Evolutionary conservation across 2,113 vertebrate genomes (phyloP), one percentile per base, ranked within the genome.

Genomic region (Empidonax traillii): DNA sequence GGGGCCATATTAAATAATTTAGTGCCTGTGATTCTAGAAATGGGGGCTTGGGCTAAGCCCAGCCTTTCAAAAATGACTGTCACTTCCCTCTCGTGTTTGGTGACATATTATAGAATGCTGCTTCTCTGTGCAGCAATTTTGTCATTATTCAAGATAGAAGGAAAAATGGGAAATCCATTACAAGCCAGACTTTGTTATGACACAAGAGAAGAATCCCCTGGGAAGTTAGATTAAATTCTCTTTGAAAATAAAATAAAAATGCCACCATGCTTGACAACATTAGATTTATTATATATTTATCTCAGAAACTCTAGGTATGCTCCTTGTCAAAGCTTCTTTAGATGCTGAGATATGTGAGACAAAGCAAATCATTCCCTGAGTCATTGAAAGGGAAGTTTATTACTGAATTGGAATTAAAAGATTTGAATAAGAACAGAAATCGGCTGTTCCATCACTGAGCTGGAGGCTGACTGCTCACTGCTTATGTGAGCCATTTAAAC

Each of bases 131-230:
- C 85, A 96, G 88, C 92, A 96, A 97, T 98, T 97, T 97, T 97
- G 96, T 96, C 94, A 97, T 98, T 98, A 97, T 87, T 90, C 87
- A 76, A 86, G 95, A 92, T 72, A 97, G 87, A 94, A 89, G 93
- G 97, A 95, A 90, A 97, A 97, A 97, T 90, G 91, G 96, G 85
- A 97, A 97, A 95, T 97, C 95, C 93, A 90, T 97, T 97, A 97
- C 67, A 95, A 96, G 85, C 88, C 94, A 96, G 93, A 95, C 90
- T 97, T 96, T 97, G 94, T 97, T 98, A 96, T 98, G 97, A 98
- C 97, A 97, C 43, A 77, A 93, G 62, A 96, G 47, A 96, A 95
- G 72, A 94, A 97, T 97, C 96, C 94, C 95, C 74, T 89, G 95
- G 94, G 97, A 97, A 89, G 67, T 77, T 94, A 96, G 96, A 97